Conservation (phyloP, 2,797 vertebrate species). For the Lacerta bilineata region DNA sequence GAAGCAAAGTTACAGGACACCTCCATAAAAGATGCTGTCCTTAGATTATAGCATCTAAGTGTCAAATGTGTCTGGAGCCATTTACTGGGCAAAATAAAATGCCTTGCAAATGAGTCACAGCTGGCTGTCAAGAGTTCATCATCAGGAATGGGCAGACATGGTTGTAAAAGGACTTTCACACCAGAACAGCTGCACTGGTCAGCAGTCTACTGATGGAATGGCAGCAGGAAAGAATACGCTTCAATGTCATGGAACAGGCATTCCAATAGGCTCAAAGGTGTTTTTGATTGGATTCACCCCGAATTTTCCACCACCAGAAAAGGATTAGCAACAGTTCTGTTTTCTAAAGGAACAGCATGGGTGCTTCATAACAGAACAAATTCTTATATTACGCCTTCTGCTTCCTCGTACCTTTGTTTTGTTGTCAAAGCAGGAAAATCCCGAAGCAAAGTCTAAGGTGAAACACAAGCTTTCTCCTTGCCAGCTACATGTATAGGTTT, state of each 20-base stretch:
- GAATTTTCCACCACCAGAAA: not conserved
- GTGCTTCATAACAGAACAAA: not conserved
- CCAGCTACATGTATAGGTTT: slow-evolving; percentile 91
- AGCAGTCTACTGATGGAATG: not conserved
- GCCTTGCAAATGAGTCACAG: not conserved
- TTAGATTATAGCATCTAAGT: not conserved
- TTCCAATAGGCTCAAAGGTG: not conserved
- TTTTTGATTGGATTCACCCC: not conserved
- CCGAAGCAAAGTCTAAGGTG: slow-evolving; percentile 89
- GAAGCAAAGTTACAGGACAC: not conserved
- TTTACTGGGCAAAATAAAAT: not conserved
- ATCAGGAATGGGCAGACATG: not conserved
- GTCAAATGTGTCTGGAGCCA: not conserved
- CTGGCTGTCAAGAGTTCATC: not conserved
- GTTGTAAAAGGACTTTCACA: not conserved
- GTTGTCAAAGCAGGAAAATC: slow-evolving; percentile 91
- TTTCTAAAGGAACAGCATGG: not conserved
- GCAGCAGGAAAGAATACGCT: not conserved
- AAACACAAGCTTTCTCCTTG: slow-evolving; percentile 89
- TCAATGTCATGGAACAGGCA: not conserved
- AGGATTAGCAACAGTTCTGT: not conserved
- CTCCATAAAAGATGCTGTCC: not conserved
- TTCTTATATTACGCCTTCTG: slow-evolving; percentile 1
- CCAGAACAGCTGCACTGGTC: not conserved
- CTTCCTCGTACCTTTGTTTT: slow-evolving; percentile 87